These are phyloP conservation scores for Nyctalus aviator DNA, from an alignment of 2,797 vertebrate species.

Conservation along the genomic window DNA sequence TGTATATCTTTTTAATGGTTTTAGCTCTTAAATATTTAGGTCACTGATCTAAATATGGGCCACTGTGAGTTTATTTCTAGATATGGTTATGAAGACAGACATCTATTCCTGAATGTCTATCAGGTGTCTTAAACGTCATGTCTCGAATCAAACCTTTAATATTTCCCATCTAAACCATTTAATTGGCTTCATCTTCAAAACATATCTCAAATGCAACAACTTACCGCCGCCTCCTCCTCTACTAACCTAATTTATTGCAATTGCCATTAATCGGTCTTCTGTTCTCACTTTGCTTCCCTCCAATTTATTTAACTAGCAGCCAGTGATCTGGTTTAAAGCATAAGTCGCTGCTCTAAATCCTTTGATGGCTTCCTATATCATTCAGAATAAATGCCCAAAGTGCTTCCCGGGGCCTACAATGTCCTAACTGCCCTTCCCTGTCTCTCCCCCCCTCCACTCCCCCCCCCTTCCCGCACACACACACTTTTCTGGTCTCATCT, in stretches of 20 bases:
- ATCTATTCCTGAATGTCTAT: conserved; percentile 42
- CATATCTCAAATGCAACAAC: not conserved
- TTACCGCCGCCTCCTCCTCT: not conserved
- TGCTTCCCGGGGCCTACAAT: not conserved
- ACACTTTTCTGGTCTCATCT: conserved; percentile 8
- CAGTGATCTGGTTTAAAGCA: not conserved
- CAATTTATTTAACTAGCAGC: not conserved
- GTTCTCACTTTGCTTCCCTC: not conserved
- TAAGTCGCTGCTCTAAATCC: conserved; percentile 12
- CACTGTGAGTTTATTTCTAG: conserved; percentile 18
- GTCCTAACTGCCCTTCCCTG: not conserved
- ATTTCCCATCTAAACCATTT: not conserved
- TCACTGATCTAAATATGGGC: conserved; percentile 4
- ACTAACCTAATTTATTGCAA: conserved; percentile 35
- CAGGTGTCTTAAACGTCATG: not conserved
- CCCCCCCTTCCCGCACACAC: not conserved
- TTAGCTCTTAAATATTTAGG: conserved; percentile 43
- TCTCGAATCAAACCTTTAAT: conserved; percentile 37
- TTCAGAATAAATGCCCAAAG: not conserved
- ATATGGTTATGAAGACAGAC: not conserved
- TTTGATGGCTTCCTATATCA: not conserved
- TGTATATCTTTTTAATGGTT: conserved; percentile 8
- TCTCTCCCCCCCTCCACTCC: no score
- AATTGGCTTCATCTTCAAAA: conserved; percentile 28
- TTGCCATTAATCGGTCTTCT: not conserved